Base-by-base conservation (phyloP, 2,888 invertebrate species). In the Eurois occulta region DNA sequence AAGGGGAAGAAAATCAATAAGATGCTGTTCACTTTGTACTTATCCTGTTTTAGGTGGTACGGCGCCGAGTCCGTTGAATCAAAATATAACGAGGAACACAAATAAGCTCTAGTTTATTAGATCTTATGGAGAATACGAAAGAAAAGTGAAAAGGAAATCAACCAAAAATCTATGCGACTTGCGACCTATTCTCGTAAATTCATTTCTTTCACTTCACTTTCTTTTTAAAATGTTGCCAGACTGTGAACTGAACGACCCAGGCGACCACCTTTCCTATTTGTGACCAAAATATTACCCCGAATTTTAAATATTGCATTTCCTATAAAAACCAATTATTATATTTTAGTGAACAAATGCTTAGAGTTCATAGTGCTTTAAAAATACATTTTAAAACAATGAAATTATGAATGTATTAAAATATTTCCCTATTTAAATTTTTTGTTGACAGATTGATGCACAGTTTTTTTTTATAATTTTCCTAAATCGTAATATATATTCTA, bases 1-100 rank as follows among this genome's bases (percentile, higher is more conserved):
- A 95, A 93, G 96, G 95, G 95, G 95, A 97, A 96, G 96, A 97
- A 97, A 97, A 97, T 97, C 97, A 95, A 97, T 97, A 96, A 96
- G 96, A 96, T 97, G 97, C 96, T 97, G 96, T 94, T 93, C 94
- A 95, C 96, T 95, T 94, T 93, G 94, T 94, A 95, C 95, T 95
- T 95, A 95, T 94, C 95, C 94, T 94, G 93, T 91, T 93, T 93
- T 93, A 91, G 94, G 94, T 92, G 92, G 89, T 91, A 92, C 92
- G 91, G 92, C 94, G 92, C 93, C 92, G 90, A 92, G 91, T 93
- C 91, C 93, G 92, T 90, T 96, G 95, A 95, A 94, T 95, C 95
- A 95, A 95, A 95, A 93, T 93, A 92, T 93, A 93, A 93, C 89
- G 93, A 94, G 92, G 91, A 95, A 95, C 95, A 95, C 94, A 96